Conservation (phyloP, 2,113 vertebrate species). For the Strix aluco region DNA sequence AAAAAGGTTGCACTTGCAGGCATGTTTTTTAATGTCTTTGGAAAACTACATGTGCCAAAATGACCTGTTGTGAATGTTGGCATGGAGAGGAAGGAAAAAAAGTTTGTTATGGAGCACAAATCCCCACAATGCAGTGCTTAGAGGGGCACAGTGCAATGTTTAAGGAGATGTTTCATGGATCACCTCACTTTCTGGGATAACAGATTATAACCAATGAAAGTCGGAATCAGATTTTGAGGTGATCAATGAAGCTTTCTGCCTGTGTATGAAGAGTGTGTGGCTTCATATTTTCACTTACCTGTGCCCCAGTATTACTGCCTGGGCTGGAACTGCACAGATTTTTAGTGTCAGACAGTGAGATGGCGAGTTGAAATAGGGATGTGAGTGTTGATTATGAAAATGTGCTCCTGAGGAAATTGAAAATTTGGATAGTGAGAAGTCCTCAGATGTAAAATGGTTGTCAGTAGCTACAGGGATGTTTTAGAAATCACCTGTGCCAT, state of each 20-base stretch:
- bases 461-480: background rate
- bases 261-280: background rate
- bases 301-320: background rate
- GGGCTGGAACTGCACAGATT: background rate
- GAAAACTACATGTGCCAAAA: background rate
- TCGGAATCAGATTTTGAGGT: background rate
- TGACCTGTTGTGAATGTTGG: background rate
- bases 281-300: background rate
- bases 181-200: background rate
- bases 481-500: background rate
- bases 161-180: background rate
- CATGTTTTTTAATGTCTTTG: background rate
- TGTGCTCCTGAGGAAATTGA: background rate
- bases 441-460: background rate
- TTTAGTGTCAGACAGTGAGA: background rate
- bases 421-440: background rate
- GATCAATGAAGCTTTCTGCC: background rate
- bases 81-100: background rate
- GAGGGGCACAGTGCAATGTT: background rate
- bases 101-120: accelerated
- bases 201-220: background rate
- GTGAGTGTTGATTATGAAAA: background rate
- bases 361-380: background rate
- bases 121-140: background rate
- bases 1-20: background rate